Conservation (phyloP, 2,797 vertebrate species). For the Coregonus ussuriensis region DNA sequence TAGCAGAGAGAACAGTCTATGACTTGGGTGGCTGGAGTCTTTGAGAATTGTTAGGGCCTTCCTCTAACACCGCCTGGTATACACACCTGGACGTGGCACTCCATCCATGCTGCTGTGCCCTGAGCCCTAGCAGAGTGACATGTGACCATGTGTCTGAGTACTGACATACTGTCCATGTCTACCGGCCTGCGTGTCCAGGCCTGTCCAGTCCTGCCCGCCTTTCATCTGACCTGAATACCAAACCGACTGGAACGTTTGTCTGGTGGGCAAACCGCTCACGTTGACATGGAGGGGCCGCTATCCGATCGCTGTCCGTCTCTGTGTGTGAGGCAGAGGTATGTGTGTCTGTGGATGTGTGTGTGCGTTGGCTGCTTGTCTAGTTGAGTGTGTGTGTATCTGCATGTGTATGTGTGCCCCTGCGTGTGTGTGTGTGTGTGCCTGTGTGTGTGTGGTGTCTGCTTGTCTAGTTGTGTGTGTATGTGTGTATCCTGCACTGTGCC, state of each 20-base stretch:
- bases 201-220: not conserved
- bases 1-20: too few relatives aligned
- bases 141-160: not conserved
- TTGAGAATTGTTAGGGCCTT: too few relatives aligned
- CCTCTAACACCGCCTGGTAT: too few relatives aligned
- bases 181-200: not conserved
- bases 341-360: not conserved
- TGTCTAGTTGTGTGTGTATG: not conserved
- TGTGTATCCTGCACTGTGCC: not conserved
- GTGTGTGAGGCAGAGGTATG: not conserved
- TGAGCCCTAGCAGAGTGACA: not conserved
- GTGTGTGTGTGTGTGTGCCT: not conserved
- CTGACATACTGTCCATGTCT: not conserved
- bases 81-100: not conserved
- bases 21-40: too few relatives aligned
- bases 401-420: not conserved
- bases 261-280: not conserved
- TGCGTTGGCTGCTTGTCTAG: too few relatives aligned
- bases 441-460: not conserved
- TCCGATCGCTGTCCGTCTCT: not conserved
- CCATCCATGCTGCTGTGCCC: not conserved
- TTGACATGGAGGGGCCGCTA: not conserved
- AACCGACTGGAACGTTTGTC: not conserved
- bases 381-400: not conserved
- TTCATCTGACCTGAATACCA: slow-evolving; percentile 5